A percentile compares a stretch with the other conserved stretches of the same genome.
These are phyloP conservation scores for Athalia cordata DNA, from an alignment of 2,888 invertebrate species.

Conservation along the genomic window DNA sequence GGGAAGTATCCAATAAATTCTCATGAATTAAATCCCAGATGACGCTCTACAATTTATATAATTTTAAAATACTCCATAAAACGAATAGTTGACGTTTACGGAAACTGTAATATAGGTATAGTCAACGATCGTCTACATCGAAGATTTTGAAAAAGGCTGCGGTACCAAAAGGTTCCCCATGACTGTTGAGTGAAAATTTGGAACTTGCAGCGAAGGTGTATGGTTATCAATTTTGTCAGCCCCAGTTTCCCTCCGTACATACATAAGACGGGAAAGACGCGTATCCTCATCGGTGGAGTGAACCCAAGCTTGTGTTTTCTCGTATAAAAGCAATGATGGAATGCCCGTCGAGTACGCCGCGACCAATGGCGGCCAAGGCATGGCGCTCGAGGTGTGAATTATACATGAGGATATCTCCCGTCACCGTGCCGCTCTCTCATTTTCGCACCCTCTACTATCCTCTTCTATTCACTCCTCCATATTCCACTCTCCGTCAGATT, in stretches of 20 bases:
- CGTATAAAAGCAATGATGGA: slow-evolving; percentile 62
- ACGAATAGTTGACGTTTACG: too few relatives aligned
- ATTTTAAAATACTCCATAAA: too few relatives aligned
- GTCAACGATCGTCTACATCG: slow-evolving; percentile 8
- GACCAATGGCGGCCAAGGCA: slow-evolving; percentile 69
- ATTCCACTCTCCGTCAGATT: too few relatives aligned
- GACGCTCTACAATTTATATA: not conserved
- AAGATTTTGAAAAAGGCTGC: not conserved
- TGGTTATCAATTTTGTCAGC: slow-evolving; percentile 25
- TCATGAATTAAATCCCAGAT: not conserved
- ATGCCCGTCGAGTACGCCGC: slow-evolving; percentile 57
- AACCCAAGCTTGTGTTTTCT: slow-evolving; percentile 57
- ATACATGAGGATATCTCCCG: slow-evolving; percentile 69
- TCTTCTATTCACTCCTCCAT: not conserved
- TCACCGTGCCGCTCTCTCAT: slow-evolving; percentile 47
- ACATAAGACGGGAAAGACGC: slow-evolving; percentile 47
- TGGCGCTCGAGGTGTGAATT: slow-evolving; percentile 73
- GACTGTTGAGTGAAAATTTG: slow-evolving; percentile 32
- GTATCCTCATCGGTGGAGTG: slow-evolving; percentile 46
- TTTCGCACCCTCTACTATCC: slow-evolving; percentile 47
- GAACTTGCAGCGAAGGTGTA: not conserved
- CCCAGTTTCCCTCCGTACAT: not conserved
- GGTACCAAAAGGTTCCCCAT: slow-evolving; percentile 2
- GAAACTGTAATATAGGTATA: not conserved
- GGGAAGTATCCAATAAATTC: not conserved